These are phyloP conservation scores for Drosophila ogumai DNA, from an alignment of 1,140 invertebrate species.

Conservation along the genomic window DNA sequence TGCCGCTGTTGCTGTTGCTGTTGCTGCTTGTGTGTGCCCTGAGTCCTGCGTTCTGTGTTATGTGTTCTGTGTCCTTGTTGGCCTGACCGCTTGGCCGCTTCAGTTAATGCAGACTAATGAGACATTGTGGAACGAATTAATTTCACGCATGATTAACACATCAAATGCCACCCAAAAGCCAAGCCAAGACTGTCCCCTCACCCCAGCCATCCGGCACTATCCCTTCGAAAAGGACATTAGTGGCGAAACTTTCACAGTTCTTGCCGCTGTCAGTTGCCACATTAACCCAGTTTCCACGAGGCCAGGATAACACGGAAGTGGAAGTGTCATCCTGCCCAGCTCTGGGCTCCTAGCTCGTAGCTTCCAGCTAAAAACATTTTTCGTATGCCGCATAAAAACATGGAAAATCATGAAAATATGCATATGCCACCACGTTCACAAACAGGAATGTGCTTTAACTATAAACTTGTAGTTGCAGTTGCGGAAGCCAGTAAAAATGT, in stretches of 20 bases:
- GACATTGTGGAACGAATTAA: slow-evolving; percentile 84
- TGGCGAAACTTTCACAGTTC: slow-evolving; percentile 45
- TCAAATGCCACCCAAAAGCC: slow-evolving; percentile 63
- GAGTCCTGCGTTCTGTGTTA: slow-evolving; percentile 16
- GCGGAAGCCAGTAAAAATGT: slow-evolving; percentile 10
- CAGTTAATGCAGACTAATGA: slow-evolving; percentile 83
- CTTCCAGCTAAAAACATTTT: slow-evolving; percentile 43
- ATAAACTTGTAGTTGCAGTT: slow-evolving; percentile 33
- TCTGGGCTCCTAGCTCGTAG: background rate
- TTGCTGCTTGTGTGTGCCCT: background rate
- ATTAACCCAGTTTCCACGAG: slow-evolving; percentile 68
- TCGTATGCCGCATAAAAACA: slow-evolving; percentile 63
- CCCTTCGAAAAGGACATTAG: slow-evolving; percentile 30
- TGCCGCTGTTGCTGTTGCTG: slow-evolving; percentile 5
- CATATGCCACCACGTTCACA: slow-evolving; percentile 23
- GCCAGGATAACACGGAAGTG: slow-evolving; percentile 75
- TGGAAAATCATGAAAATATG: slow-evolving; percentile 60
- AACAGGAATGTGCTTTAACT: slow-evolving; percentile 33
- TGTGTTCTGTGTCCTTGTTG: slow-evolving; percentile 34
- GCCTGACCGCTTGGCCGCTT: slow-evolving; percentile 62
- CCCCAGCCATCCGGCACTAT: background rate
- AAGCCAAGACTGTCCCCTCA: background rate
- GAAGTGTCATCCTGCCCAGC: slow-evolving; percentile 60
- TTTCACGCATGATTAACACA: slow-evolving; percentile 85
- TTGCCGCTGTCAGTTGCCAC: slow-evolving; percentile 56